These are phyloP conservation scores for Nycteola revayana DNA, from an alignment of 2,888 invertebrate genomes.

Conservation along the genomic window DNA sequence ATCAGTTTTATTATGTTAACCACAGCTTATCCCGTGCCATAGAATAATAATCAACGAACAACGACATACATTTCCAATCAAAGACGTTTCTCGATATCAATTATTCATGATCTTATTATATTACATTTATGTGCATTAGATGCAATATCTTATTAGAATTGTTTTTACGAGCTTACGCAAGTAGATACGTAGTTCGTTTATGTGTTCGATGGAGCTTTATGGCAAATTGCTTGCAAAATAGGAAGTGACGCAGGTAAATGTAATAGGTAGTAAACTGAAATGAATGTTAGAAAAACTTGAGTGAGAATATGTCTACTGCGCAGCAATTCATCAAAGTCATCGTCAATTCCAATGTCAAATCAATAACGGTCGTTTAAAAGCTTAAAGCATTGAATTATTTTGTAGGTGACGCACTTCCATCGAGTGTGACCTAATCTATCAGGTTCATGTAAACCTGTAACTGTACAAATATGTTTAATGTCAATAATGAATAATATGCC, in stretches of 20 bases:
- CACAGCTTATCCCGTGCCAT: conserved; percentile 1
- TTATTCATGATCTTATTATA: too few species aligned
- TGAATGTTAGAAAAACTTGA: too few species aligned
- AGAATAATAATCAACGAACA: conserved; percentile 2
- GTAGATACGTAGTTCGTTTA: too few species aligned
- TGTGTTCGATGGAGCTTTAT: too few species aligned
- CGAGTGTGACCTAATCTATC: conserved; percentile 34
- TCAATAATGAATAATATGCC: too few species aligned
- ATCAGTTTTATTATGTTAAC: not conserved
- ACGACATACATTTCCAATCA: conserved; percentile 4
- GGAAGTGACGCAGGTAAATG: conserved; percentile 2
- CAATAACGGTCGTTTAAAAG: conserved; percentile 51
- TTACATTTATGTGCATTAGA: too few species aligned
- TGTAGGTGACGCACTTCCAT: conserved; percentile 48
- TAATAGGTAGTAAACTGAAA: too few species aligned
- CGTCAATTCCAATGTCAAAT: conserved; percentile 65
- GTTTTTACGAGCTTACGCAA: too few species aligned
- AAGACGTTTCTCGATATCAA: too few species aligned
- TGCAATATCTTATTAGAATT: too few species aligned
- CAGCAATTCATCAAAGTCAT: conserved; percentile 50
- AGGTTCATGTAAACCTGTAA: conserved; percentile 16
- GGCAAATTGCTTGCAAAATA: too few species aligned
- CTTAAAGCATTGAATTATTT: conserved; percentile 47
- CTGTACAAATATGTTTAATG: too few species aligned
- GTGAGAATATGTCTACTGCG: conserved; percentile 10